A percentile compares a stretch with the other conserved stretches of the same genome.
phyloP scores from a whole-genome alignment of 2,113 vertebrate genomes.

The Pagrus major region DNA sequence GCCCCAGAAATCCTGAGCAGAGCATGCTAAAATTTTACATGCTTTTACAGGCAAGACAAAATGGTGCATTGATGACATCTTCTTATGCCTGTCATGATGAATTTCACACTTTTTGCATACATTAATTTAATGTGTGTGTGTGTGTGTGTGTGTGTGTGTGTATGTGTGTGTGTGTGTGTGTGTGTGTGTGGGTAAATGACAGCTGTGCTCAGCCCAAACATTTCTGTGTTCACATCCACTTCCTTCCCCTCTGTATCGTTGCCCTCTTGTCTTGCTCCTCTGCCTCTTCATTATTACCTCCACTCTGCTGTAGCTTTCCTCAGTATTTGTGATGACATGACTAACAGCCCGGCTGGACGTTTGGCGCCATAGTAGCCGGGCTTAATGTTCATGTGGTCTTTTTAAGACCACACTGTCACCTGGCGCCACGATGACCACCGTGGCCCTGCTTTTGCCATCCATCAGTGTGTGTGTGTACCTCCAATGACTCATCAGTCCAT shows the following conservation, averaged over 20 bases:
- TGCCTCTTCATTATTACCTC: slow-evolving; percentile 46
- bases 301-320: slow-evolving; percentile 25
- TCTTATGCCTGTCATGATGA: not conserved
- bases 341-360: slow-evolving; percentile 42
- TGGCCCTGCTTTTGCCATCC: slow-evolving; percentile 18
- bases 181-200: no score
- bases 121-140: no score
- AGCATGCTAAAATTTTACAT: not conserved
- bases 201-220: not conserved
- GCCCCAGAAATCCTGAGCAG: no score
- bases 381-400: slow-evolving; percentile 30
- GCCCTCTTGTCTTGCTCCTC: not conserved
- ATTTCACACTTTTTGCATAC: not conserved
- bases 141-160: no score
- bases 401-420: slow-evolving; percentile 44
- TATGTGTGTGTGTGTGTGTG: no score
- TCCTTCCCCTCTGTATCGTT: not conserved
- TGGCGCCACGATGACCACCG: slow-evolving; percentile 45
- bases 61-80: not conserved
- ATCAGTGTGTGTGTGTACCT: slow-evolving; percentile 28
- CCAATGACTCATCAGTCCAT: slow-evolving; percentile 46
- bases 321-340: slow-evolving; percentile 58
- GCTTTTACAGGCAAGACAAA: not conserved
- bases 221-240: not conserved
- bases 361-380: slow-evolving; percentile 56